phyloP scores from a whole-genome alignment of 2,888 invertebrate species.

The Tachina lurida region DNA sequence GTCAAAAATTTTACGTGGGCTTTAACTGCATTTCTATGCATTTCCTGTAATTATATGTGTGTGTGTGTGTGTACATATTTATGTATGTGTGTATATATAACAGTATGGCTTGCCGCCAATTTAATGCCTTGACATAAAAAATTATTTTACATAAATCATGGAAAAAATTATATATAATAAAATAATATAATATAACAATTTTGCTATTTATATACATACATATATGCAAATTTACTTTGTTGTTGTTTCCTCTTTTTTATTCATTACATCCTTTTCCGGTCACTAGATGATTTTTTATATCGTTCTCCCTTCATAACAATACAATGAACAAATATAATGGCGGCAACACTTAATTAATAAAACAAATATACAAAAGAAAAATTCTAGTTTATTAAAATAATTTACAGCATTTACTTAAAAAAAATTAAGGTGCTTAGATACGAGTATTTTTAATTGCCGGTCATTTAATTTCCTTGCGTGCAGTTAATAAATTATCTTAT shows the following conservation, averaged over 20 bases:
- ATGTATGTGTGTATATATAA: neutral
- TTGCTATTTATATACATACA: neutral
- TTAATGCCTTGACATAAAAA: constrained; percentile 12
- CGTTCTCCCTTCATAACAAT: neutral
- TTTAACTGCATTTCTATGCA: neutral
- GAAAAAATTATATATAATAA: neutral
- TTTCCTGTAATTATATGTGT: neutral
- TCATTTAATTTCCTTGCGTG: neutral
- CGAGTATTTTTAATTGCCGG: constrained; percentile 6
- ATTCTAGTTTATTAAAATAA: constrained; percentile 25
- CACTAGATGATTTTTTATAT: neutral
- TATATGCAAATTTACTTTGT: neutral
- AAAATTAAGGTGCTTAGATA: neutral
- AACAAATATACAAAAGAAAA: neutral
- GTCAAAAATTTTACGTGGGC: neutral
- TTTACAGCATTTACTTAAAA: constrained; percentile 16
- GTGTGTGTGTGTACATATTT: neutral
- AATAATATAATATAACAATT: too few relatives aligned
- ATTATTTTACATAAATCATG: neutral
- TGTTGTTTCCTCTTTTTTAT: constrained; percentile 15
- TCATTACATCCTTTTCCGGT: constrained; percentile 50
- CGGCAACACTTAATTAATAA: neutral
- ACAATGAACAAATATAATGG: neutral
- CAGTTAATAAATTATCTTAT: neutral
- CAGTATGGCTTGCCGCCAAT: constrained; percentile 22